These are phyloP conservation scores for Eucera pruinosa DNA, from an alignment of 2,888 invertebrate genomes.

Conservation along the genomic window DNA sequence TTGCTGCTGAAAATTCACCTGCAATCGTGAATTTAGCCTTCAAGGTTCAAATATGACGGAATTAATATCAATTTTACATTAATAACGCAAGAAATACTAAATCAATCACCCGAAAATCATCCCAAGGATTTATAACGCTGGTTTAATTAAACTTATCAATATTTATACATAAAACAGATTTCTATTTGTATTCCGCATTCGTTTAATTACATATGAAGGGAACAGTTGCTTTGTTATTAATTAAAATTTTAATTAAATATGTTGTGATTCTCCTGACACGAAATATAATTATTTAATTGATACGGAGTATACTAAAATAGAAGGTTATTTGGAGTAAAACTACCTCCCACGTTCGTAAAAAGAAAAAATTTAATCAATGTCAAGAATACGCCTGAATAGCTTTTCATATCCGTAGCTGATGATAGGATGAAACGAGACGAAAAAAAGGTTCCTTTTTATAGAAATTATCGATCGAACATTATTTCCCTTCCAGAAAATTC, in stretches of 20 bases:
- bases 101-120: too few relatives aligned
- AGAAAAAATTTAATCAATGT: constrained; percentile 16
- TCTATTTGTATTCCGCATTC: too few relatives aligned
- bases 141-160: too few relatives aligned
- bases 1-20: too few relatives aligned
- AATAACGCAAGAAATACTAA: not conserved
- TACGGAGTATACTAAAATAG: not conserved
- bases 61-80: not conserved
- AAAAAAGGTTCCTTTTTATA: not conserved
- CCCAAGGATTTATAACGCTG: too few relatives aligned
- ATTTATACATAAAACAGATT: too few relatives aligned
- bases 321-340: not conserved
- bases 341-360: not conserved
- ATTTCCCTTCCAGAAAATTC: not conserved
- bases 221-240: not conserved
- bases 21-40: too few relatives aligned
- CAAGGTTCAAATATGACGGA: not conserved
- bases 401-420: not conserved
- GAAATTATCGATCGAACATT: constrained; percentile 3
- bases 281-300: not conserved
- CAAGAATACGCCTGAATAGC: not conserved
- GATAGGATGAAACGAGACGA: not conserved
- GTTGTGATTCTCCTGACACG: not conserved
- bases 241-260: not conserved
- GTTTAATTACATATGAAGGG: too few relatives aligned